Conservation (phyloP, 2,113 vertebrate genomes). For the Cettia cetti region DNA sequence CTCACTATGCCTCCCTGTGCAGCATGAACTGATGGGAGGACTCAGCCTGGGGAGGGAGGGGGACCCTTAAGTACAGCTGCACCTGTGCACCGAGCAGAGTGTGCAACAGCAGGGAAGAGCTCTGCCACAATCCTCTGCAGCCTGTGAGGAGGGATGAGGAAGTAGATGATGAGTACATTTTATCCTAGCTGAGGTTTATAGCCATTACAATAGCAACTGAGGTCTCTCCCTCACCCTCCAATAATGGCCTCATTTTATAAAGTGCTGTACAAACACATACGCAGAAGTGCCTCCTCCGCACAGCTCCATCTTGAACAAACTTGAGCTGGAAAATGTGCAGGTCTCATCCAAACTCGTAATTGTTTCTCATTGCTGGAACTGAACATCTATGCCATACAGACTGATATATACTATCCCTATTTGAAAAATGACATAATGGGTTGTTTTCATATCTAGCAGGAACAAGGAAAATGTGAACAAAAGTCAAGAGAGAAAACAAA, state of each 20-base stretch:
- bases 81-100: background rate
- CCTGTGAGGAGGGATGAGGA: background rate
- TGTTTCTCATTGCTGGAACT: slow-evolving; percentile 21
- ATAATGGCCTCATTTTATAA: background rate
- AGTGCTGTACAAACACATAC: background rate
- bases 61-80: background rate
- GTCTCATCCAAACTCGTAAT: background rate
- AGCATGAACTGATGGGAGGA: background rate
- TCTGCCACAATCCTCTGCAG: background rate
- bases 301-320: background rate
- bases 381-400: background rate
- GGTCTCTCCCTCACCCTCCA: background rate
- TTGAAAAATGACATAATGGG: background rate
- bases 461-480: background rate
- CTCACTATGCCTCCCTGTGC: fast-evolving
- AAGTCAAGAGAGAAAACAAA: slow-evolving; percentile 57
- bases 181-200: background rate
- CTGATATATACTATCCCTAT: background rate
- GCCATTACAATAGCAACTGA: background rate
- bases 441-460: slow-evolving; percentile 31
- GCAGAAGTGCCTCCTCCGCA: slow-evolving; percentile 1
- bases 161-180: background rate
- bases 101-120: background rate
- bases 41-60: background rate
- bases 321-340: background rate